Evolutionary conservation across 2,888 invertebrate species (phyloP).

Genomic region (Aquatica leii): DNA sequence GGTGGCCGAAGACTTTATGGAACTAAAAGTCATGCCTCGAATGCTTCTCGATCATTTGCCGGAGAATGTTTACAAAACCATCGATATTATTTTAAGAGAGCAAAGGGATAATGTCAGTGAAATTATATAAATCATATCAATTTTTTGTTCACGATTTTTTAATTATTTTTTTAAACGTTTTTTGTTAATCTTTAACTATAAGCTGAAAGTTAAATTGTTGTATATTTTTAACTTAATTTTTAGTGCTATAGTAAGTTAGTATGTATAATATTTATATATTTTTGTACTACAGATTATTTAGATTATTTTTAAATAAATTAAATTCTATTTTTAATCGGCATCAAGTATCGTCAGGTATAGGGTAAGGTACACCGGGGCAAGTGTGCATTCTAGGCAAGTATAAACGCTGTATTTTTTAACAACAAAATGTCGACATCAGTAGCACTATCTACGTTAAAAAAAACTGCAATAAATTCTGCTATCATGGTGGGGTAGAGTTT

Average conservation of each 20-base stretch:
- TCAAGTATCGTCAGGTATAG: too few relatives aligned
- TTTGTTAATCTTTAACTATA: background rate
- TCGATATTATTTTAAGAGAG: constrained; percentile 71
- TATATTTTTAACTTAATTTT: constrained; percentile 15
- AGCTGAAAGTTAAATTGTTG: constrained; percentile 2
- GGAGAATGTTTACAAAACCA: constrained; percentile 76
- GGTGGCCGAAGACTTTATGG: constrained; percentile 79
- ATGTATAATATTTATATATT: constrained; percentile 32
- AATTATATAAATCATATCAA: constrained; percentile 34
- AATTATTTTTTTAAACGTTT: background rate
- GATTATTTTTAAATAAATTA: constrained; percentile 29
- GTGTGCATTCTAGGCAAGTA: too few relatives aligned
- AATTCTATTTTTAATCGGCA: too few relatives aligned
- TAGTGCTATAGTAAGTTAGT: constrained; percentile 8
- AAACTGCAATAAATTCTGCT: too few relatives aligned
- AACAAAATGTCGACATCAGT: too few relatives aligned
- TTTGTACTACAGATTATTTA: constrained; percentile 25
- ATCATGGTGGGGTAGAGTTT: too few relatives aligned
- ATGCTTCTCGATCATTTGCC: constrained; percentile 90
- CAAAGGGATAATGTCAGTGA: constrained; percentile 56
- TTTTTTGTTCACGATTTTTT: background rate
- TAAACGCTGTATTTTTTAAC: too few relatives aligned
- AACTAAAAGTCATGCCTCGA: constrained; percentile 82
- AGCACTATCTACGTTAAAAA: too few relatives aligned
- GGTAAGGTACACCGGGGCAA: too few relatives aligned